Evolutionary conservation across 1,140 invertebrate species (phyloP), one percentile per base, ranked within the genome.

Genomic region (Drosophila aff.): DNA sequence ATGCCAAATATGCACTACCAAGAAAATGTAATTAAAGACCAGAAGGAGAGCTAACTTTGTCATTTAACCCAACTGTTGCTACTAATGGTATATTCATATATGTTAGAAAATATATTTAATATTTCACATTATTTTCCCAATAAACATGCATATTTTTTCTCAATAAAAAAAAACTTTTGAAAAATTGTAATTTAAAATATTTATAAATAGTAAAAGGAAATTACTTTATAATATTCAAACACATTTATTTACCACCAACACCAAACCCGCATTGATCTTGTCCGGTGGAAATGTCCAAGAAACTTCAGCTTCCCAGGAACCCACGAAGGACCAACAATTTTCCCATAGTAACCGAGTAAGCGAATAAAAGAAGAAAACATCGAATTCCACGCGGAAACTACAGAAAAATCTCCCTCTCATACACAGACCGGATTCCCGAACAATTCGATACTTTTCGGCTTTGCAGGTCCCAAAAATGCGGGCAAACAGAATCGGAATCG

Each of bases 371-470:
- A 78, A 78, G 68, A 68, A 81, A 78, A 41, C 68, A 64, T 58
- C 40, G 44, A 69, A 83, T 72, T 81, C 18, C 69, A 46, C 4
- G 59, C 40, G 69, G 23, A 81, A 84, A 89, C 49, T 31, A 64
- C 60, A 66, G 33, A 40, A 76, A 90, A 90, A 79, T 79, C 77
- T 79, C 77, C 66, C 58, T 59, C 44, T 55, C 53, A 63, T 46
- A 60, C 77, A 31, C 53, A 74, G 55, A 50, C 23, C 41, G 28
- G 28, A 33, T 16, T 40, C 11, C 68, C 38, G 31, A 26, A 83
- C 76, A 72, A 91, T 89, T 91, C 62, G 89, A 91, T 91, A 91
- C 89, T 91, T 91, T 91, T 68, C 57, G 82, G 47, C 65, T 65
- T 85, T 65, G 71, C 85, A 91, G 86, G 87, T 86, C 57, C 55